These are phyloP conservation scores for Torymus texanus DNA, from an alignment of 2,888 invertebrate genomes.

Conservation along the genomic window DNA sequence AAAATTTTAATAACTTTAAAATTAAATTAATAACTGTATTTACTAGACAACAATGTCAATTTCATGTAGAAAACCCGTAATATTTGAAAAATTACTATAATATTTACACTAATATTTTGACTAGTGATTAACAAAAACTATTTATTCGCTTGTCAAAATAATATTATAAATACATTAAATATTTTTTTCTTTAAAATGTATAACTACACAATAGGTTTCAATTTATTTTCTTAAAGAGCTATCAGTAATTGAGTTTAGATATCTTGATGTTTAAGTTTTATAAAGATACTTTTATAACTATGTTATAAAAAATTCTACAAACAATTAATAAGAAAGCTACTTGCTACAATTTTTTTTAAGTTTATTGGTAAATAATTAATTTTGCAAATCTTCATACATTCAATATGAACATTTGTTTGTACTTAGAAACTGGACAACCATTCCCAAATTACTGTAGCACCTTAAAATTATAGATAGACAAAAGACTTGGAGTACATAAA, in stretches of 20 bases:
- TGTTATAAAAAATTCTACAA: too few relatives aligned
- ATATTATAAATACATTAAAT: slow-evolving; percentile 46
- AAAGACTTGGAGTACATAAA: not conserved
- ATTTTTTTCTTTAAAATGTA: slow-evolving; percentile 43
- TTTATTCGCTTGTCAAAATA: slow-evolving; percentile 51
- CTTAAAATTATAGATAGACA: too few relatives aligned
- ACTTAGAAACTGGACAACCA: too few relatives aligned
- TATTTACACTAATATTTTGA: slow-evolving; percentile 54
- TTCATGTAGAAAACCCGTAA: slow-evolving; percentile 33
- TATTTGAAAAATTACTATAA: slow-evolving; percentile 50
- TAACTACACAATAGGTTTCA: slow-evolving; percentile 29
- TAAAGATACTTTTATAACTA: too few relatives aligned
- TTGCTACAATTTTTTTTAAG: slow-evolving; percentile 11
- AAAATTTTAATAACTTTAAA: too few relatives aligned
- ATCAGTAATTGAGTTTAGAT: too few relatives aligned
- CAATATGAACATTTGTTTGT: too few relatives aligned
- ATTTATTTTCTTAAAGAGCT: slow-evolving; percentile 2
- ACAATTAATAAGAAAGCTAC: too few relatives aligned
- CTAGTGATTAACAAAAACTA: slow-evolving; percentile 35
- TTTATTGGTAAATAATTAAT: slow-evolving; percentile 22
- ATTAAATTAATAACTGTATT: too few relatives aligned
- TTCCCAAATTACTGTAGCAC: too few relatives aligned
- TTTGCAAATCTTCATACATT: slow-evolving; percentile 8
- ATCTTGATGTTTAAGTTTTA: too few relatives aligned
- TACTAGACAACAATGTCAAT: slow-evolving; percentile 6